Evolutionary conservation across 2,888 invertebrate species (phyloP), one percentile per base, ranked within the genome.

Genomic region (Amblyjoppa proteus): DNA sequence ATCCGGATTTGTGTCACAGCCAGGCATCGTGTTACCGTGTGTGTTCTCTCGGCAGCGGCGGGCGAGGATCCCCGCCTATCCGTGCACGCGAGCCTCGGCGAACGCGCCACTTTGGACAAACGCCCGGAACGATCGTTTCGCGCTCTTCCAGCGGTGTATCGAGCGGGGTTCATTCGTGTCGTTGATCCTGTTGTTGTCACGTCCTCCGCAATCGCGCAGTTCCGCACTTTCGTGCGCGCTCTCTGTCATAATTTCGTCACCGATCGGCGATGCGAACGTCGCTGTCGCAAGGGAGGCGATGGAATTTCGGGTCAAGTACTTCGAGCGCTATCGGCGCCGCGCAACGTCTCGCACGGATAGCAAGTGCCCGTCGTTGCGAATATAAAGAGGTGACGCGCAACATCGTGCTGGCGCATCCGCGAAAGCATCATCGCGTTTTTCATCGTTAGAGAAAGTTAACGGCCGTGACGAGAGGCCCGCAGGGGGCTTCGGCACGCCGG

Each of bases 381-480:
- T 53, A 13, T 13, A 53, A 13, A 45, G 38, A 28, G n/a, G 38
- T 68, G 58, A 73, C 45, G 45, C n/a, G 49, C 51, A 51, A 80
- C 73, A 45, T 28, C 20, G 0, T 49, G 38, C 58, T 38, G 75
- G 75, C 75, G 82, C 79, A 82, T 82, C 85, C 79, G 78, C 58
- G 85, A 75, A 79, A 82, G 85, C 82, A 76, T 85, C 51, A 75
- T 66, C 78, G 81, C 69, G 70, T 82, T 85, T 66, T 82, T 56
- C 84, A 75, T 87, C 81, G 87, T 85, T 84, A 87, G 91, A 89
- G 90, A 90, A 90, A 90, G 90, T 90, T 90, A 89, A 89, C 88
- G 88, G 84, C 85, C 88, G 76, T 76, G 85, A 80, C 75, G 58
- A 53, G 79, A 79, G 66, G 85, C 51, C 75, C 66, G 34, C 51